Evolutionary conservation across 2,888 invertebrate genomes (phyloP), one percentile per base, ranked within the genome.

Genomic region (Ophion costatus): DNA sequence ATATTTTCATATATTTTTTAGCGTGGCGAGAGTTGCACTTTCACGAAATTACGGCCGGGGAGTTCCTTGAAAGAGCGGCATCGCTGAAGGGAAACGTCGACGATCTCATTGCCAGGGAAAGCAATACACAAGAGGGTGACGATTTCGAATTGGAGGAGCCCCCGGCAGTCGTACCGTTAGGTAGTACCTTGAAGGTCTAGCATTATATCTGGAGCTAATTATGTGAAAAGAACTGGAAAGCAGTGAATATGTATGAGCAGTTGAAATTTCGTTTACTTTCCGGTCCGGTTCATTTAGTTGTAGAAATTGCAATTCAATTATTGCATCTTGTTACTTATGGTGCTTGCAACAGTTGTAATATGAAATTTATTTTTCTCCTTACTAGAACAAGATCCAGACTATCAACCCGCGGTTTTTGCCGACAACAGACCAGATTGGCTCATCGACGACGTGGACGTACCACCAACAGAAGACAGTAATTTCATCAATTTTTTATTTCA

Each of bases 1-100:
- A 59, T 59, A 59, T 59, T 59, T 59, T 17, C n/a, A 4, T 24
- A 64, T 17, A 64, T 64, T 64, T 64, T 64, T 45, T 56, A 84
- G 80, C 80, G 24, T 80, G 80, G 80, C 71, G 80, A n/a, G 80
- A 83, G 51, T 51, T 83, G 6, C 71, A 80, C 22, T 64, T 59
- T 29, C 59, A 33, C 1, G 24, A 64, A 75, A 83, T 83, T 0
- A 76, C 74, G 0, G 24, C 75, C 9, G 14, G 24, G 1, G 83
- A 80, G 22, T 83, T 83, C 14, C 17, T 83, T 1, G 71, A 70
- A 1, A 83, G 80, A 38, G 83, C 83, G 5, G 80, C 83, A 11
- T 45, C 76, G 2, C 20, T 82, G 3, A 71, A 82, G 38, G 82
- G 82, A 1, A 64, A 77, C 17, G 77, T 82, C 5, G 63, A 66